phyloP scores from a whole-genome alignment of 2,113 vertebrate species.

The Orthonyx spaldingii region DNA sequence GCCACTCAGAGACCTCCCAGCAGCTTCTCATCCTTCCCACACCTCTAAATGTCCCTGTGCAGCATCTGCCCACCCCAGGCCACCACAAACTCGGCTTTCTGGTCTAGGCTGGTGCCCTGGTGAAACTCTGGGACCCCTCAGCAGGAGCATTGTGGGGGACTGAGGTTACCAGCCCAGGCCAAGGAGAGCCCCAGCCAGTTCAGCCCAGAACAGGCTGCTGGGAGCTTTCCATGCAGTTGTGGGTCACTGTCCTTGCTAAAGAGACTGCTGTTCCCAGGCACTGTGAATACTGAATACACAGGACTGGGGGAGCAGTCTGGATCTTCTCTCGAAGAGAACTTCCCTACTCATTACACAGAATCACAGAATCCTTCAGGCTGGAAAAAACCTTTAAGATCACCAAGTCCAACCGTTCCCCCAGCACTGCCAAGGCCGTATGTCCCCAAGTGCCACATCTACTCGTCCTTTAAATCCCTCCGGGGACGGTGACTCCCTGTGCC shows the following conservation, averaged over 20 bases:
- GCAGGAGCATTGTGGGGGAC: not conserved
- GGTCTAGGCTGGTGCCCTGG: not conserved
- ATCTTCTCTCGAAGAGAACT: not conserved
- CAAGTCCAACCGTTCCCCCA: not conserved
- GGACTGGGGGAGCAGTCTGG: not conserved
- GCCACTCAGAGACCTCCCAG: not conserved
- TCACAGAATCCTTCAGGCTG: not conserved
- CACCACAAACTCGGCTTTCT: not conserved
- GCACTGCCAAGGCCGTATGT: not conserved
- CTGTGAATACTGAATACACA: not conserved
- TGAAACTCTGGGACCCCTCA: not conserved
- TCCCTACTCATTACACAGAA: not conserved
- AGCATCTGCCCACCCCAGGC: not conserved
- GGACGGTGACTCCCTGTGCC: not conserved
- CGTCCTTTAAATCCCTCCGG: not conserved
- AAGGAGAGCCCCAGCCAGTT: not conserved
- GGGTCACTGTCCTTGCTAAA: not conserved
- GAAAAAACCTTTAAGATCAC: not conserved
- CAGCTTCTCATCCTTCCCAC: not conserved
- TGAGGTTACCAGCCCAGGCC: not conserved
- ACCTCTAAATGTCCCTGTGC: not conserved
- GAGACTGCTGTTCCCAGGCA: not conserved
- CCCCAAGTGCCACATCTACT: not conserved
- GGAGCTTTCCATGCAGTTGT: not conserved
- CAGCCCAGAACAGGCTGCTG: not conserved